Evolutionary conservation across 2,113 vertebrate genomes (phyloP), one percentile per base, ranked within the genome.

Genomic region (Vanacampus margaritifer): DNA sequence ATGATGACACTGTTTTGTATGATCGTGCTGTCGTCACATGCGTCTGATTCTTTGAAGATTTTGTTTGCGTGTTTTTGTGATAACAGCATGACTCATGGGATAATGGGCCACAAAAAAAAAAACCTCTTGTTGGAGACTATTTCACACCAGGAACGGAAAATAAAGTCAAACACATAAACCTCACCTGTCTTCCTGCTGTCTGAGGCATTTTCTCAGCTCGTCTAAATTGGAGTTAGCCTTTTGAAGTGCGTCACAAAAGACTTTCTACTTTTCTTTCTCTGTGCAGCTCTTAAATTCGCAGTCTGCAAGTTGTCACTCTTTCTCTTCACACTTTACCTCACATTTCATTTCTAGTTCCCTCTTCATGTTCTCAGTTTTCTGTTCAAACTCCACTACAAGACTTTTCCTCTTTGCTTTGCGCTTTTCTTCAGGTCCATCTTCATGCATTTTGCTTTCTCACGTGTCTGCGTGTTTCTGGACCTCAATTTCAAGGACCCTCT

Each of bases 371-470:
- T 77, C 61, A 24, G 12, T n/a, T 88, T 90, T 92, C 85, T 89
- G 65, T 17, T 84, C 71, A 85, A 90, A 90, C 67, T 91, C 86
- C 63, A 92, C 81, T 50, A 57, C 86, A 43, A 91, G 86, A 72
- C 75, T 70, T 80, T 67, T 91, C 21, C 80, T 87, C 39, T 57
- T 82, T 46, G 93, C 89, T 7, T 89, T 84, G 64, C 84, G 88
- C 73, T 69, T 85, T 64, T 81, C 69, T 68, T 87, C 87, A 94
- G 24, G 21, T 93, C 85, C 71, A 92, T 90, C 81, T 91, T 87
- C 6, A 89, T 86, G 26, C 23, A 80, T 78, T 85, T 90, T 69
- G 94, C 93, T 63, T 88, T 86, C 51, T 92, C 37, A 16, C n/a
- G n/a, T n/a, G n/a, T 77, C 75, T 16, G 35, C 68, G 69, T 66